Base-by-base conservation (phyloP, 1,140 invertebrate genomes). In the Cotesia glomerata region DNA sequence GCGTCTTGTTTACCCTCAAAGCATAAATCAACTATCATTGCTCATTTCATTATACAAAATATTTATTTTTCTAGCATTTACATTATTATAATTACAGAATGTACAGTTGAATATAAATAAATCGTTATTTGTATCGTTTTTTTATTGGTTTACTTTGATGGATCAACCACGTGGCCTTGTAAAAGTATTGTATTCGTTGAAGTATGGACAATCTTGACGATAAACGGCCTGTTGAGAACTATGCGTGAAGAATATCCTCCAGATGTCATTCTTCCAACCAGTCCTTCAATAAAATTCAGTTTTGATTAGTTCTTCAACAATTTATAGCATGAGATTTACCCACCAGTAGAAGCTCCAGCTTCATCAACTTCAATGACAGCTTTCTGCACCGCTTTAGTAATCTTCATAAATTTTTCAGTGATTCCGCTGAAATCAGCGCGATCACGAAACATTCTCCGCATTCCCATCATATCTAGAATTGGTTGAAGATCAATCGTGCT, bases 301-400 rank as follows among this genome's bases (percentile, higher is more conserved):
- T 45, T 7, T 7, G 39, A 9, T 45, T 7, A 26, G 7, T 45
- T 45, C 39, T 45, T 45, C 39, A 45, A 45, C 5, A 8, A 39
- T 8, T 39, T 39, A 39, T n/a, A n/a, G n/a, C n/a, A n/a, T n/a
- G n/a, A n/a, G n/a, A n/a, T 39, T 39, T 39, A 39, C 5, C 80
- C 79, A 84, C 85, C 84, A 14, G 88, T 89, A 26, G 84, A 86
- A 9, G 88, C 88, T n/a, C 91, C 91, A 82, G 91, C 88, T 78
- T 92, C 91, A 72, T 91, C 89, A 0, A 91, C 90, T 74, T 90
- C 88, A 56, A 92, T 88, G 69, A 88, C 89, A 3, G 89, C 88
- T 81, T 92, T 91, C 77, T 92, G 91, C 16, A 90, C 67, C 0
- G 89, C 87, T 34, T 88, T 82, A 2, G 84, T 87, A 1, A 92